phyloP scores from a whole-genome alignment of 2,888 invertebrate genomes.

The Rutpela maculata region DNA sequence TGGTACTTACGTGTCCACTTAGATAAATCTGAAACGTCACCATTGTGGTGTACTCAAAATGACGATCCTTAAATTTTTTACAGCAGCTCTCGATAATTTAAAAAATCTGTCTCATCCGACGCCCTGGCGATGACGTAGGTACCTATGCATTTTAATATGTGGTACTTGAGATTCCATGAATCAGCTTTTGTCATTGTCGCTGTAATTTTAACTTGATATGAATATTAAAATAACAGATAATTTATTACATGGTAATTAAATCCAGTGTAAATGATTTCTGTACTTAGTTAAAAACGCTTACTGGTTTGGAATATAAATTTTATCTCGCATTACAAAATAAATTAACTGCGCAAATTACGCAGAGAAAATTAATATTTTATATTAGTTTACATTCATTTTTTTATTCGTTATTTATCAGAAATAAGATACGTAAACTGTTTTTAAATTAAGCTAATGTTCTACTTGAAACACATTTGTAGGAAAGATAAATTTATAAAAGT shows the following conservation, averaged over 20 bases:
- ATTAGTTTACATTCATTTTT: constrained; percentile 19
- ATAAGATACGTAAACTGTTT: constrained; percentile 12
- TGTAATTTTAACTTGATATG: background rate
- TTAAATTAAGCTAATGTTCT: background rate
- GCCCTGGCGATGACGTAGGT: background rate
- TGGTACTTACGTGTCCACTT: too few relatives aligned
- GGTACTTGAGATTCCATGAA: background rate
- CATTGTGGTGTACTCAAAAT: too few relatives aligned
- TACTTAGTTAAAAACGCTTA: background rate
- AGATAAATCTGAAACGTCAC: too few relatives aligned
- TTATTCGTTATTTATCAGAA: constrained; percentile 11
- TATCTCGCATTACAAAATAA: constrained; percentile 22
- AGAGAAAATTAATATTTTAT: constrained; percentile 21
- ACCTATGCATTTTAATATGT: background rate
- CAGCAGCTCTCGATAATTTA: background rate
- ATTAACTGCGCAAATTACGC: constrained; percentile 18
- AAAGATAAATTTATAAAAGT: background rate
- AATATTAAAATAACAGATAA: constrained; percentile 5
- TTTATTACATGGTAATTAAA: constrained; percentile 18
- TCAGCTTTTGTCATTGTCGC: background rate
- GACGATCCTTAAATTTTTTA: too few relatives aligned
- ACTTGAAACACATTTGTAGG: background rate
- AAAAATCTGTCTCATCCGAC: background rate
- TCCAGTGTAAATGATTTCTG: constrained; percentile 16
- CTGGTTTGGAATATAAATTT: constrained; percentile 8